Percentiles rank a stretch among this genome's conserved stretches.
These are phyloP conservation scores for Ornithorhynchus anatinus DNA, from an alignment of 2,113 vertebrate genomes.

Conservation along the genomic window DNA sequence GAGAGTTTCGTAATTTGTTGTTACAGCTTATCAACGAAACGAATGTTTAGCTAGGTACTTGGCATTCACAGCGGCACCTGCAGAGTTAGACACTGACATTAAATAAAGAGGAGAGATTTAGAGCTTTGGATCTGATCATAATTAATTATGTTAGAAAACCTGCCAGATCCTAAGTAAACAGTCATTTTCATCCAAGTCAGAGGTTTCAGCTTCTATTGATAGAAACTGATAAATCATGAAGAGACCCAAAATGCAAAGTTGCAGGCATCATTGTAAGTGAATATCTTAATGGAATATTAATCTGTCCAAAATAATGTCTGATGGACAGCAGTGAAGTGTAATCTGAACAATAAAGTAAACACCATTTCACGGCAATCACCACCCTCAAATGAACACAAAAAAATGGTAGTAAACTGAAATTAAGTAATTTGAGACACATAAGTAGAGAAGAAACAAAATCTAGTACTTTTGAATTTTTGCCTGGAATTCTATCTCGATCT, in stretches of 20 bases:
- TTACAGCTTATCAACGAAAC: slow-evolving; percentile 8
- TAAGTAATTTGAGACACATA: no score
- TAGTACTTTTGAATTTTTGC: no score
- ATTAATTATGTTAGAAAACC: background rate
- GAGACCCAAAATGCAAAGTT: background rate
- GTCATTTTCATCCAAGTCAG: background rate
- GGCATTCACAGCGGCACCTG: background rate
- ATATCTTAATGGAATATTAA: background rate
- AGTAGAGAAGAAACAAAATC: no score
- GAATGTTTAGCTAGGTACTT: background rate
- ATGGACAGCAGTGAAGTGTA: background rate
- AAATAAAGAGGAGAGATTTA: background rate
- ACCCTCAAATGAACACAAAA: no score
- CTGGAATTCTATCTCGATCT: no score
- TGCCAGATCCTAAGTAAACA: background rate
- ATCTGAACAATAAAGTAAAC: background rate
- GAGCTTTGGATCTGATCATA: background rate
- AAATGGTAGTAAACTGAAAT: no score
- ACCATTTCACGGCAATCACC: no score
- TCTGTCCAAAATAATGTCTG: background rate
- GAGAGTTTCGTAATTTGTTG: background rate
- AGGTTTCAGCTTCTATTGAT: background rate
- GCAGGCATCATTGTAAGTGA: background rate
- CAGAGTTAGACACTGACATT: background rate
- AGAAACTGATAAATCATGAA: background rate